phyloP scores from a whole-genome alignment of 2,113 vertebrate species.

The Pseudorectes ferrugineus region DNA sequence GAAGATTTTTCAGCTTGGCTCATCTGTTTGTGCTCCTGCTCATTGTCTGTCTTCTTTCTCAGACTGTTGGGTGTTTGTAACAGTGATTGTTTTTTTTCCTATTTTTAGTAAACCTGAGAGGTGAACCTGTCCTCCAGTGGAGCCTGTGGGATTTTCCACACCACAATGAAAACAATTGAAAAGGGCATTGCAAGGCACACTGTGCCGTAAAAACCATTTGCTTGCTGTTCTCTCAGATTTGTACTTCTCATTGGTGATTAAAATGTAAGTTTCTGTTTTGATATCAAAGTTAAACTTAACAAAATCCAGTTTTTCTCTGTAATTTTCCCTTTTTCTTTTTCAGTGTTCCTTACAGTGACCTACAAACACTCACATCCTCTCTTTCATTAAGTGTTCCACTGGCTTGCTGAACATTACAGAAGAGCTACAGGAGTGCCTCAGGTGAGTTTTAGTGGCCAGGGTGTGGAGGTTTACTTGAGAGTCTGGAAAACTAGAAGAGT shows the following conservation, averaged over 20 bases:
- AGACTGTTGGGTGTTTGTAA: background rate
- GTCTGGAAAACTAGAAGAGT: background rate
- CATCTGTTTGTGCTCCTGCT: background rate
- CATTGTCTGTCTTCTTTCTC: background rate
- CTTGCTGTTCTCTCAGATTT: background rate
- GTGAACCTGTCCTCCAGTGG: background rate
- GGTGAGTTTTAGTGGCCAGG: background rate
- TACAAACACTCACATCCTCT: background rate
- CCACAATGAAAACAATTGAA: background rate
- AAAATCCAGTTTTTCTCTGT: background rate
- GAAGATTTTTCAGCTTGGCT: background rate
- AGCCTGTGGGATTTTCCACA: background rate
- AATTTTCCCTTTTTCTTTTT: background rate
- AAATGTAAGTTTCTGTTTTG: background rate
- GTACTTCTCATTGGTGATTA: background rate
- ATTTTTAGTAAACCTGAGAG: background rate
- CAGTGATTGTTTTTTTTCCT: accelerated
- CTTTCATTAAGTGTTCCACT: background rate
- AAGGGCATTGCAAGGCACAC: background rate
- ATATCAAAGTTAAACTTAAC: background rate
- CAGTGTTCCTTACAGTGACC: background rate
- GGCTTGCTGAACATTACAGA: background rate
- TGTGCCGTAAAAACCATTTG: background rate
- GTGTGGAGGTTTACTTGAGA: background rate
- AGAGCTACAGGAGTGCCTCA: background rate